Percentiles rank a stretch among this genome's conserved stretches.
These are phyloP conservation scores for Cephus rjabovi DNA, from an alignment of 2,888 invertebrate genomes.

Conservation along the genomic window DNA sequence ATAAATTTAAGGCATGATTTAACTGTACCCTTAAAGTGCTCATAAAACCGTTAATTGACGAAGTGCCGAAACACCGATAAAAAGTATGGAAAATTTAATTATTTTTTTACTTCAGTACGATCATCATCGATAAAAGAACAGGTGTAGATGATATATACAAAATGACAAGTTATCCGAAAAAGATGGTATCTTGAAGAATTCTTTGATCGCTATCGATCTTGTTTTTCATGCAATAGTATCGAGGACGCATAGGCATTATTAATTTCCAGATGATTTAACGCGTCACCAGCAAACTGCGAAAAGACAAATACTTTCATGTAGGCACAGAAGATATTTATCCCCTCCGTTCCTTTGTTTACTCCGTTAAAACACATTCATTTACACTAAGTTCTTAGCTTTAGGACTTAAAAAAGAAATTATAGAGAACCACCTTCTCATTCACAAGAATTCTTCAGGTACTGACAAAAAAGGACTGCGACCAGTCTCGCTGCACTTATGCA, in stretches of 20 bases:
- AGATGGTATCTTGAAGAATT: not conserved
- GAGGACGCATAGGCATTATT: not conserved
- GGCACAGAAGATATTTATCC: not conserved
- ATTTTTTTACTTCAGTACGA: not conserved
- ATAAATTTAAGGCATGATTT: not conserved
- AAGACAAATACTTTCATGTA: not conserved
- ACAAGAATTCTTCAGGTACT: not conserved
- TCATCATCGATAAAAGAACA: not conserved
- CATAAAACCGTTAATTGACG: not conserved
- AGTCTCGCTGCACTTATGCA: constrained; percentile 2
- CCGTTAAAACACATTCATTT: not conserved
- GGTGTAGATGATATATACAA: not conserved
- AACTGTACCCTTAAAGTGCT: not conserved
- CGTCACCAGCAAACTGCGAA: not conserved
- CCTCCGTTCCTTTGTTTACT: not conserved
- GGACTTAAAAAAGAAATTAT: not conserved
- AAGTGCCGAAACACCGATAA: not conserved
- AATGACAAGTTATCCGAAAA: not conserved
- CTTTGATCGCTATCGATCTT: not conserved
- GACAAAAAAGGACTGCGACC: not conserved
- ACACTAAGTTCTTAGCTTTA: not conserved
- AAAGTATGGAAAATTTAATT: not conserved
- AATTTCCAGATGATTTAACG: not conserved
- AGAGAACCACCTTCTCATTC: not conserved
- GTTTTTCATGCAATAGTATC: not conserved